phyloP scores from a whole-genome alignment of 2,113 vertebrate species.

The Tragelaphus imberbis region DNA sequence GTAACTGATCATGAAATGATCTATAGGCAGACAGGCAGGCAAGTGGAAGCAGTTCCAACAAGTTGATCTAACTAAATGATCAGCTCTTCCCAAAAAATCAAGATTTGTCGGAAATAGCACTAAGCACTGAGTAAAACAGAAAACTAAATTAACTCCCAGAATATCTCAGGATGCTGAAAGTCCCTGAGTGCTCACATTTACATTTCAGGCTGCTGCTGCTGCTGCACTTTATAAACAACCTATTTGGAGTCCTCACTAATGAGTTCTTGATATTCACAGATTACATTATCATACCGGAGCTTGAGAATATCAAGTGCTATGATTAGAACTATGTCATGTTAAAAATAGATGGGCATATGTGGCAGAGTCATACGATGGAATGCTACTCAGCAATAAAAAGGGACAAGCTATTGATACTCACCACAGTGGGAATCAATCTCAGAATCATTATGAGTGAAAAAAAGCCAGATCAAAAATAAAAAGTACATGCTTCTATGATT shows the following conservation, averaged over 20 bases:
- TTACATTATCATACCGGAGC: slow-evolving; percentile 7
- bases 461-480: background rate
- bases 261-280: slow-evolving; percentile 17
- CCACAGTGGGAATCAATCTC: background rate
- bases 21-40: background rate
- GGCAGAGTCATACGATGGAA: background rate
- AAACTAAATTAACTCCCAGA: slow-evolving; percentile 16
- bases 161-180: background rate
- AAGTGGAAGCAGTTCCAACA: background rate
- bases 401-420: background rate
- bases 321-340: background rate
- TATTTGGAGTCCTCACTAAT: background rate
- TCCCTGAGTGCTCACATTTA: background rate
- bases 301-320: slow-evolving; percentile 14
- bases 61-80: background rate
- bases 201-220: background rate
- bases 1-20: background rate
- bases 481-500: background rate
- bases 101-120: slow-evolving; percentile 25
- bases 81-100: slow-evolving; percentile 13
- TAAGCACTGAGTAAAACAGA: background rate
- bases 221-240: slow-evolving; percentile 24
- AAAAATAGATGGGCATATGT: slow-evolving; percentile 18
- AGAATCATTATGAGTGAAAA: background rate
- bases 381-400: background rate